Evolutionary conservation across 2,113 vertebrate species (phyloP).

Genomic region (Periophthalmodon schlosseri): DNA sequence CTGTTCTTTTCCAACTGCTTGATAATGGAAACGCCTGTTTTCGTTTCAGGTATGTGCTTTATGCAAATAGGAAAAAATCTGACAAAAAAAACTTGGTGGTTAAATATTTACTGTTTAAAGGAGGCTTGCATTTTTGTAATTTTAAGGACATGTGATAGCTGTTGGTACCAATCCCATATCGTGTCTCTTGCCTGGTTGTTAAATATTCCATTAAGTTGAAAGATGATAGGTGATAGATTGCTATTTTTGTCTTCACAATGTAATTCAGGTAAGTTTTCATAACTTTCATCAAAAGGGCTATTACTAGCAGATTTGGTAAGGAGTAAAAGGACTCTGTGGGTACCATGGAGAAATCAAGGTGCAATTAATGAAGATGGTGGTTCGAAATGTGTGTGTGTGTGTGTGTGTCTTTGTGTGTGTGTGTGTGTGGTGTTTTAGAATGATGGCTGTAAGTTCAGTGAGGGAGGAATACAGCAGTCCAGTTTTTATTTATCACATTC

Average conservation of each 20-base stretch:
- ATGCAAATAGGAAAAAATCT: constrained; percentile 72
- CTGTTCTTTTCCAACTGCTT: constrained; percentile 64
- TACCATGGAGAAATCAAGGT: constrained; percentile 54
- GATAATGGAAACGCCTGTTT: constrained; percentile 51
- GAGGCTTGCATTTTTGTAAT: constrained; percentile 60
- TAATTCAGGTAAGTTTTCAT: constrained; percentile 79
- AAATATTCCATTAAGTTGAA: constrained; percentile 57
- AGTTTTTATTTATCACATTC: constrained; percentile 43
- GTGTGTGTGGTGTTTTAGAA: constrained; percentile 28
- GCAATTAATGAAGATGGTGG: constrained; percentile 42
- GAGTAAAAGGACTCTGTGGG: constrained; percentile 58
- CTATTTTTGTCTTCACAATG: constrained; percentile 65
- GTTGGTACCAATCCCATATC: constrained; percentile 66
- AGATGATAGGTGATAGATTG: constrained; percentile 39
- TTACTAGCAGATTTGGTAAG: constrained; percentile 58
- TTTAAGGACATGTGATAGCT: constrained; percentile 49
- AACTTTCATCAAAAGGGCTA: constrained; percentile 81
- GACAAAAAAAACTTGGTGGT: constrained; percentile 56
- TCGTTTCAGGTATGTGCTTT: constrained; percentile 70
- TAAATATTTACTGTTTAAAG: constrained; percentile 63
- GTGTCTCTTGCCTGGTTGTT: constrained; percentile 61
- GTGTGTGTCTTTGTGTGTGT: too few species aligned
- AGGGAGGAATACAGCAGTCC: constrained; percentile 48
- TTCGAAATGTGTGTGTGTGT: constrained; percentile 33
- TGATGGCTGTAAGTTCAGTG: constrained; percentile 37